Conservation (phyloP, 1,140 invertebrate species). For the Polypedilum pembai region DNA sequence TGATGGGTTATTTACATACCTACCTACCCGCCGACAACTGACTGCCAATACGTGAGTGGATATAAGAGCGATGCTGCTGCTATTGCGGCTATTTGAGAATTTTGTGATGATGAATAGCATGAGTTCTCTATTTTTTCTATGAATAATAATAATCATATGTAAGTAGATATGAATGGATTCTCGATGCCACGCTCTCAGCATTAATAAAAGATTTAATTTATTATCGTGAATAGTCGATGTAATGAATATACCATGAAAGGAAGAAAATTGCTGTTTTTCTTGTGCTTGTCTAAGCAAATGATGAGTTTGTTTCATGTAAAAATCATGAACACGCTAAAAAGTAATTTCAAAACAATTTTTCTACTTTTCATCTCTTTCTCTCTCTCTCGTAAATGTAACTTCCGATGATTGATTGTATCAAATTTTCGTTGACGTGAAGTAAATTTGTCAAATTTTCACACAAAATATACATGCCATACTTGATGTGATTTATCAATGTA, state of each 20-base stretch:
- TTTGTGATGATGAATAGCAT: conserved; percentile 12
- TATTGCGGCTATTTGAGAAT: not conserved
- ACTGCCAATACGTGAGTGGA: not conserved
- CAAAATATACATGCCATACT: too few species aligned
- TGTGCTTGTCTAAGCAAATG: not conserved
- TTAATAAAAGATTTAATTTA: too few species aligned
- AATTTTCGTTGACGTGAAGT: not conserved
- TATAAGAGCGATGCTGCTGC: not conserved
- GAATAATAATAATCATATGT: too few species aligned
- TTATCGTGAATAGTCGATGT: too few species aligned
- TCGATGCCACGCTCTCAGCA: too few species aligned
- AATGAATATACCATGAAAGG: too few species aligned
- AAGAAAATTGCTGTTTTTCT: not conserved
- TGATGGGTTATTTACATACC: too few species aligned
- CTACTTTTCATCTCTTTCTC: too few species aligned
- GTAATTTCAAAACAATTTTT: not conserved
- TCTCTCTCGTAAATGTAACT: not conserved
- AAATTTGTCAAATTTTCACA: too few species aligned
- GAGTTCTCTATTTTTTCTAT: not conserved
- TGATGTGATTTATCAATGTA: too few species aligned
- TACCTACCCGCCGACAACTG: too few species aligned
- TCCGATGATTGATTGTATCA: not conserved
- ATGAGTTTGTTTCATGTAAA: not conserved
- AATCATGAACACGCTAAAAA: not conserved
- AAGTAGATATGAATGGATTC: too few species aligned